Base-by-base conservation (phyloP, 2,113 vertebrate genomes). In the Festucalex cinctus region DNA sequence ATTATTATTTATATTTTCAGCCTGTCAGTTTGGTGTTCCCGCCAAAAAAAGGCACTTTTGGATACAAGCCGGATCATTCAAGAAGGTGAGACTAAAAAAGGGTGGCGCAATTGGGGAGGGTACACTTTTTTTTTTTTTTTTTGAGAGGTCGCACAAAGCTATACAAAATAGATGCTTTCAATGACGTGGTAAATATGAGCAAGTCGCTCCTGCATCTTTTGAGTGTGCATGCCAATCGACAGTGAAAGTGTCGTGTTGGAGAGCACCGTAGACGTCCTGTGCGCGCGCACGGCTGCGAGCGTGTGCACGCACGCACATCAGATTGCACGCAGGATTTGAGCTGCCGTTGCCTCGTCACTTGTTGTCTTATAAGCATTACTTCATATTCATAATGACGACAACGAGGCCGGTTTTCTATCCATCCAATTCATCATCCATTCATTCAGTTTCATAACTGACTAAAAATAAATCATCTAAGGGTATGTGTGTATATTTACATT, bases 181-280 rank as follows among this genome's bases (percentile, higher is more conserved):
- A 51, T 51, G n/a, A 48, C 46, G 46, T 20, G 20, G 20, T 48
- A 48, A 48, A 48, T 51, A 20, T 51, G 48, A 51, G 19, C 9
- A 20, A 51, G 20, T 22, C 20, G 48, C 48, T 51, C 8, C 48
- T 51, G n/a, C 20, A 20, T 49, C 37, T 39, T 9, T 39, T 39
- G 46, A 2, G 1, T 20, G 46, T 88, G 83, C 77, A 82, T 80
- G 83, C 8, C 3, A 20, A 8, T 0, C 78, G 64, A 44, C 43
- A n/a, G n/a, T n/a, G n/a, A n/a, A n/a, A n/a, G n/a, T n/a, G n/a
- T n/a, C n/a, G n/a, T n/a, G n/a, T n/a, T n/a, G n/a, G 28, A 32
- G 28, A 32, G 28, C 28, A 32, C 28, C 28, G 2, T 32, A 32
- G 28, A 32, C 10, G 12, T n/a, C 37, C 54, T 1, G 19, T n/a